phyloP scores from a whole-genome alignment of 2,113 vertebrate genomes.

The Podocnemis expansa region DNA sequence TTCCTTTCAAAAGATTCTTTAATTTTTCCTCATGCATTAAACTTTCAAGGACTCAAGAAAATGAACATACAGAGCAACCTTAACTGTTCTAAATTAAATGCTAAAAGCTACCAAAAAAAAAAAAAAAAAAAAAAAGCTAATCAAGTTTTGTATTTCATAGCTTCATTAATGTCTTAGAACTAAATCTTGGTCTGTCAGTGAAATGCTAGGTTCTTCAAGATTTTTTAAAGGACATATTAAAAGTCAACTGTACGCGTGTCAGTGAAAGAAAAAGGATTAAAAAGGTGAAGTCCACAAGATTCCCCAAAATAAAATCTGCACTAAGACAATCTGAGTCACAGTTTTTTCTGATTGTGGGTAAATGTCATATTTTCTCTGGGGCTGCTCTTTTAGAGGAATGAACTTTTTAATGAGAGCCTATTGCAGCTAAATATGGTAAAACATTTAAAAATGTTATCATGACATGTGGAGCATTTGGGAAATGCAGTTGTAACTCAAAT shows the following conservation, averaged over 20 bases:
- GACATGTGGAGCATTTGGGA: conserved; percentile 44
- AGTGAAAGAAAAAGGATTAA: conserved; percentile 21
- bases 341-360: conserved; percentile 22
- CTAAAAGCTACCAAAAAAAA: conserved; percentile 15
- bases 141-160: not conserved
- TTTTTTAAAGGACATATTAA: conserved; percentile 46
- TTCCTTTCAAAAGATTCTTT: not conserved
- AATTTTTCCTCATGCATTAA: not conserved
- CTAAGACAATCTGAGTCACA: conserved; percentile 24
- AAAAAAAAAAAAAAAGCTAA: conserved; percentile 31
- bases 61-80: not conserved
- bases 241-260: conserved; percentile 44
- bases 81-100: not conserved
- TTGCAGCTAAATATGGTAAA: conserved; percentile 62
- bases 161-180: not conserved
- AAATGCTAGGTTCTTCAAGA: not conserved
- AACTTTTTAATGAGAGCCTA: conserved; percentile 15
- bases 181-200: conserved; percentile 41
- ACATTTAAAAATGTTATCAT: conserved; percentile 39
- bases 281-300: conserved; percentile 39
- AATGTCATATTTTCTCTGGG: conserved; percentile 19
- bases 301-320: conserved; percentile 44
- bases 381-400: conserved; percentile 26
- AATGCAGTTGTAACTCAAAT: conserved; percentile 51
- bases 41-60: not conserved